These are phyloP conservation scores for Drosophila mayri DNA, from an alignment of 1,140 invertebrate genomes.

Conservation along the genomic window DNA sequence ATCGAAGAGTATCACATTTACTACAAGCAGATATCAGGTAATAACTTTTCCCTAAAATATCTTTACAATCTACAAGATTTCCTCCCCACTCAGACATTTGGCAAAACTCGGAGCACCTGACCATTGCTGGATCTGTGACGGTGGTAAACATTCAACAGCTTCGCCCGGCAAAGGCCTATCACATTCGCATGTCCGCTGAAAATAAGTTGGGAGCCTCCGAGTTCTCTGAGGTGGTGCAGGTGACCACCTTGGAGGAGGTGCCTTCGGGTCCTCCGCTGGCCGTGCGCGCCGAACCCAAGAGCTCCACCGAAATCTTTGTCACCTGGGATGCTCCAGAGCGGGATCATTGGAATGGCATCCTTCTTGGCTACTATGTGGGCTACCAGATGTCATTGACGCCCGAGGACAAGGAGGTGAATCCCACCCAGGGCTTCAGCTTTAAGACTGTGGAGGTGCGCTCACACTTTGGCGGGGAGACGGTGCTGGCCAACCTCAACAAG, in stretches of 20 bases:
- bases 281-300: conserved; percentile 93
- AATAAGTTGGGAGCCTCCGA: conserved; percentile 94
- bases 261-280: conserved; percentile 94
- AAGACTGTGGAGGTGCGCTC: conserved; percentile 90
- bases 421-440: conserved; percentile 88
- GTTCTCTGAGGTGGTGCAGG: conserved; percentile 93
- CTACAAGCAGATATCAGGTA: conserved; percentile 93
- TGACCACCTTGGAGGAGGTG: conserved; percentile 94
- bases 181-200: conserved; percentile 94
- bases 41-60: background rate
- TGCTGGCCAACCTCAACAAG: conserved; percentile 90
- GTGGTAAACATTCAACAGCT: conserved; percentile 92
- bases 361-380: conserved; percentile 96
- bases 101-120: conserved; percentile 90
- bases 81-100: conserved; percentile 63
- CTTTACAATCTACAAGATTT: background rate
- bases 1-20: conserved; percentile 95
- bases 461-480: conserved; percentile 88
- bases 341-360: conserved; percentile 95
- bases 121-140: conserved; percentile 91
- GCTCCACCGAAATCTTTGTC: conserved; percentile 94
- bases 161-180: conserved; percentile 94
- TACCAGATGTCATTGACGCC: conserved; percentile 89
- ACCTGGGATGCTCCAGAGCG: conserved; percentile 95
- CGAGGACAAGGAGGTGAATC: conserved; percentile 82